Conservation (phyloP, 1,140 invertebrate genomes). For the Eueides isabella region DNA sequence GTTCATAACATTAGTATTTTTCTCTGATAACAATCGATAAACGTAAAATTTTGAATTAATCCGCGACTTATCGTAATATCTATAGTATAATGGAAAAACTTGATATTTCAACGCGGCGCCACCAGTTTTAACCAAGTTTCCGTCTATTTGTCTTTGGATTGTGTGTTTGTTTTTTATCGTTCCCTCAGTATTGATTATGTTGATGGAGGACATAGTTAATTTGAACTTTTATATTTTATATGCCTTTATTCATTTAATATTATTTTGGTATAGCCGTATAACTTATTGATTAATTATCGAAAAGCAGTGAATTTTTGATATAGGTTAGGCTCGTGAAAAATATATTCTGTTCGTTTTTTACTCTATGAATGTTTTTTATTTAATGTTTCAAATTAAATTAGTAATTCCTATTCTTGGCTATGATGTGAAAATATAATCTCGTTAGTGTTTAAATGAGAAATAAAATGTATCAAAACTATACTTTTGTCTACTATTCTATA, state of each 20-base stretch:
- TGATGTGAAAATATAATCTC: too few species aligned
- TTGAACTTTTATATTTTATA: not conserved
- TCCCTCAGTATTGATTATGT: conserved; percentile 23
- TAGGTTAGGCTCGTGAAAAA: too few species aligned
- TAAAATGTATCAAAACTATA: too few species aligned
- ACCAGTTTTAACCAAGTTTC: conserved; percentile 55
- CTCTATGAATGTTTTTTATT: too few species aligned
- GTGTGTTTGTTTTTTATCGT: conserved; percentile 35
- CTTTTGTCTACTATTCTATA: too few species aligned
- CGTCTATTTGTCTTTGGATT: conserved; percentile 46
- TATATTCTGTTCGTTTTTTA: too few species aligned
- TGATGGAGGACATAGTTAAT: not conserved
- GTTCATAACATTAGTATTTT: not conserved
- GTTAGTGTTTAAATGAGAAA: too few species aligned
- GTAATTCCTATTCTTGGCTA: too few species aligned
- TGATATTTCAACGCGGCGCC: conserved; percentile 49
- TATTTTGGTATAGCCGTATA: not conserved
- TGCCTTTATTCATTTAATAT: not conserved
- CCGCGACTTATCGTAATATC: conserved; percentile 27
- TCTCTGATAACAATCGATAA: too few species aligned
- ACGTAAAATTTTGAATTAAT: conserved; percentile 4
- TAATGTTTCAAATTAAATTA: too few species aligned
- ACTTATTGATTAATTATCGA: too few species aligned
- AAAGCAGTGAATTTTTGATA: too few species aligned
- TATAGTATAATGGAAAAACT: conserved; percentile 44